phyloP scores from a whole-genome alignment of 2,888 invertebrate species.

The Caenorhabditis sp. region DNA sequence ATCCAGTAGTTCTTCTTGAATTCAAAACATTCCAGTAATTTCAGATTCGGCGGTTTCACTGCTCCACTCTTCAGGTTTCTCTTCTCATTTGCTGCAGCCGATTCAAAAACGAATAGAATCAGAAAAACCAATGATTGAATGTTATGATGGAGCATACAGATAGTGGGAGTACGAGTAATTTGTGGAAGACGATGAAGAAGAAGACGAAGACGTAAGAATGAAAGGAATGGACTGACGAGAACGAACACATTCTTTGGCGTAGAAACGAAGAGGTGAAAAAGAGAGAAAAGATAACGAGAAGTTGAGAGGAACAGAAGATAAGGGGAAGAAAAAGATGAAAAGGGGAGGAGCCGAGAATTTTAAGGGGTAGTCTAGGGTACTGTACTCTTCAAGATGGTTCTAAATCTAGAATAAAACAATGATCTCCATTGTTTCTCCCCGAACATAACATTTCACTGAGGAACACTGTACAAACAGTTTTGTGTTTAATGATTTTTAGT shows the following conservation, averaged over 20 bases:
- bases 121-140: slow-evolving; percentile 1
- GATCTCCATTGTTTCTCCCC: too few species aligned
- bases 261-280: slow-evolving; percentile 7
- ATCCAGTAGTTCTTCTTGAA: slow-evolving; percentile 70
- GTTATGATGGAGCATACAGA: slow-evolving; percentile 31
- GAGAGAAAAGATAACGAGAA: slow-evolving; percentile 23
- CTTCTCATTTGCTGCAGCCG: not conserved
- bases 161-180: not conserved
- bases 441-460: too few species aligned
- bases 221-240: slow-evolving; percentile 4
- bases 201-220: slow-evolving; percentile 15
- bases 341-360: slow-evolving; percentile 12
- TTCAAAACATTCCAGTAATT: slow-evolving; percentile 67
- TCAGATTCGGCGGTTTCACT: slow-evolving; percentile 48
- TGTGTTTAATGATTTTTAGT: too few species aligned
- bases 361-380: not conserved
- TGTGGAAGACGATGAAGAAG: not conserved
- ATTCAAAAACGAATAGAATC: slow-evolving; percentile 12
- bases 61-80: not conserved
- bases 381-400: not conserved
- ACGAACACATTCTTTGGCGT: slow-evolving; percentile 39
- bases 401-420: too few species aligned
- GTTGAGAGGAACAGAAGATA: slow-evolving; percentile 1
- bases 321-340: not conserved
- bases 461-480: too few species aligned